Evolutionary conservation across 2,797 vertebrate species (phyloP).

Genomic region (Trichosurus vulpecula): DNA sequence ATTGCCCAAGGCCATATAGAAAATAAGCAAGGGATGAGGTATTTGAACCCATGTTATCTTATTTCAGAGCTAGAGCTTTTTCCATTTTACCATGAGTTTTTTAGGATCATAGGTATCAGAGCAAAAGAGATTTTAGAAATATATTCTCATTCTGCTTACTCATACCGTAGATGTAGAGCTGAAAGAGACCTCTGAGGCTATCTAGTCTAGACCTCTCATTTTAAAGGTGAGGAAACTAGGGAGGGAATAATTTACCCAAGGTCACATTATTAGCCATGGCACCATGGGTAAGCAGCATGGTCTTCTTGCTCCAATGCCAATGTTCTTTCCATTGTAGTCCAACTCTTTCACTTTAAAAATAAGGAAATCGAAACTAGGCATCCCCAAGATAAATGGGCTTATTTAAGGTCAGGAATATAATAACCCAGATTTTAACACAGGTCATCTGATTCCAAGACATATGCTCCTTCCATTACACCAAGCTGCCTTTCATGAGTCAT

Average conservation of each 20-base stretch:
- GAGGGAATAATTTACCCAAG: neutral
- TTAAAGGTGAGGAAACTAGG: neutral
- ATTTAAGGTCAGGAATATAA: neutral
- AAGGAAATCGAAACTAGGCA: neutral
- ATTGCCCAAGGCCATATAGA: neutral
- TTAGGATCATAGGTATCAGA: neutral
- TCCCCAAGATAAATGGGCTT: neutral
- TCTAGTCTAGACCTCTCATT: neutral
- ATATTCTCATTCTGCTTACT: neutral
- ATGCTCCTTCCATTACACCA: neutral
- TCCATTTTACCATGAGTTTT: neutral
- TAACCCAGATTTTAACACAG: neutral
- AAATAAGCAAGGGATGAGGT: neutral
- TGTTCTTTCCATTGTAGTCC: neutral
- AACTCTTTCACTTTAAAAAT: neutral
- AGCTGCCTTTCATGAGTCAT: neutral
- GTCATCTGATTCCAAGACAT: neutral
- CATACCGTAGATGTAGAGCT: neutral
- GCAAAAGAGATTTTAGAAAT: neutral
- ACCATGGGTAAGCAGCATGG: neutral
- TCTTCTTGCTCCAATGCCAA: neutral
- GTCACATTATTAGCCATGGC: neutral
- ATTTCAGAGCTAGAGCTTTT: neutral
- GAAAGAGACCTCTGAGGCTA: neutral
- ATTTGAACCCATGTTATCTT: neutral